Base-by-base conservation (phyloP, 2,113 vertebrate genomes). In the Salvelinus namaycush region DNA sequence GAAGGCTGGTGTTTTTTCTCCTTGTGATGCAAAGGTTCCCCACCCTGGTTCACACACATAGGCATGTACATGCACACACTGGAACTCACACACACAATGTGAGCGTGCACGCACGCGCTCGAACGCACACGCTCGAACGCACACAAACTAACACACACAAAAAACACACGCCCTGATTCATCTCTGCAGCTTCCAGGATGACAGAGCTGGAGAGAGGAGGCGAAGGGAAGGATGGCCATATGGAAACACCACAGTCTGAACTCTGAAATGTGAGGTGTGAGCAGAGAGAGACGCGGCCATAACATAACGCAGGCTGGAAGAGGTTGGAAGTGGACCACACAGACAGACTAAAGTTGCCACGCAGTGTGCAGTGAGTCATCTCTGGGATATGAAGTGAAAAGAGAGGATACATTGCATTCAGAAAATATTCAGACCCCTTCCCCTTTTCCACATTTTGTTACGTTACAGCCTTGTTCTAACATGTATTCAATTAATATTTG, bases 351-450 rank as follows among this genome's bases (percentile, higher is more conserved):
- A 20, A 62, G 59, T 16, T 62, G 59, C 20, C n/a, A 62, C 8
- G 57, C 16, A 7, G 39, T 86, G 85, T 22, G 59, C 18, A 6
- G 57, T 87, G 85, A 88, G 80, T 88, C 86, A 87, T 80, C 83
- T 65, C 22, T 74, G 74, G 31, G 72, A 76, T 54, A 18, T 18
- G 51, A 18, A 29, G 75, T 79, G 65, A 75, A 83, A 83, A 82
- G 54, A 82, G 74, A 77, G 76, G 14, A 70, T 44, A 44, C 39
- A 44, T 9, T 44, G 39, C 39, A 44, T 44, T 44, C 9, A 9
- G 39, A 44, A 44, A 44, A 9, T 44, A 44, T 44, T 44, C 39
- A 44, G 39, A 44, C 39, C 39, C 39, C 39, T 44, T 44, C 9
- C 39, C 39, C 11, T 44, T 44, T 11, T 44, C 39, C 9, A 44